Evolutionary conservation across 2,113 vertebrate genomes (phyloP).

Genomic region (Saiga tatarica): DNA sequence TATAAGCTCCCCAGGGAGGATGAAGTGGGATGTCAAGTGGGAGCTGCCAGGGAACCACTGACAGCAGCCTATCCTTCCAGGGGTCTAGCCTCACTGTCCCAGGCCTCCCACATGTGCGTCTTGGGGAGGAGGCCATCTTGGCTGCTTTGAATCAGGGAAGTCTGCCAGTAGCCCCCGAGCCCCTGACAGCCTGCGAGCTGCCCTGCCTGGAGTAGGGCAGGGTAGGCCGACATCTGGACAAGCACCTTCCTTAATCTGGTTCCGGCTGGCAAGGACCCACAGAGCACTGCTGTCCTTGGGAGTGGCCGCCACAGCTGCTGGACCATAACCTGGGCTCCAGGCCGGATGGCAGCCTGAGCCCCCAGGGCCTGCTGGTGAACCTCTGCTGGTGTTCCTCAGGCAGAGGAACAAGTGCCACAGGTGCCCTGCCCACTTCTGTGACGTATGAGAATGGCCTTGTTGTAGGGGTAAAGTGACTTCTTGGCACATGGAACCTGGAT

Average conservation of each 20-base stretch:
- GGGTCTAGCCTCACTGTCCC: not conserved
- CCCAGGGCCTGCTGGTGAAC: not conserved
- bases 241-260: not conserved
- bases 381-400: not conserved
- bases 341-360: not conserved
- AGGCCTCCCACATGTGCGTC: rapidly evolving
- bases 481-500: slow-evolving; percentile 55
- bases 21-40: rapidly evolving
- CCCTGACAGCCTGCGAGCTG: not conserved
- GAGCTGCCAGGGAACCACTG: no score
- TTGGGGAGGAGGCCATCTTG: not conserved
- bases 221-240: not conserved
- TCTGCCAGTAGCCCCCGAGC: not conserved
- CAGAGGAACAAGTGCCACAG: slow-evolving; percentile 32
- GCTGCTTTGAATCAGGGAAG: not conserved
- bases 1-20: not conserved
- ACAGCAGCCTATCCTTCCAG: not conserved
- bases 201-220: not conserved
- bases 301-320: not conserved
- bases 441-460: not conserved
- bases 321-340: not conserved
- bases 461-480: slow-evolving; percentile 75
- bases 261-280: not conserved
- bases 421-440: not conserved
- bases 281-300: not conserved